These are phyloP conservation scores for Bombus superbus DNA, from an alignment of 1,140 invertebrate genomes.

Conservation along the genomic window DNA sequence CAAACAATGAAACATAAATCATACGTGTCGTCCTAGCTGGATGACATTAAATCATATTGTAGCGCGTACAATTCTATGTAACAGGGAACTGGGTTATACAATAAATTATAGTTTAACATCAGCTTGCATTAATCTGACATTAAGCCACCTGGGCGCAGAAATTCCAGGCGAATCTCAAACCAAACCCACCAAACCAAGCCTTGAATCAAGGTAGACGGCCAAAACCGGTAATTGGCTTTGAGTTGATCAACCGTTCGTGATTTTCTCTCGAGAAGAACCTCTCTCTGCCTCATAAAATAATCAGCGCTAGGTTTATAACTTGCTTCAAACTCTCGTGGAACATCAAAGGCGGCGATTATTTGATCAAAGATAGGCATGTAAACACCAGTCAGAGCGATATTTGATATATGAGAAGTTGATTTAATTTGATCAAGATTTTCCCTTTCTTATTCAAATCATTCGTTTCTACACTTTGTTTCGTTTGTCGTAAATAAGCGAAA, in stretches of 20 bases:
- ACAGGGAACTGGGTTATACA: conserved; percentile 21
- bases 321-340: not conserved
- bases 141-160: conserved; percentile 55
- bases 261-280: not conserved
- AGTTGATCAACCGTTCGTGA: conserved; percentile 36
- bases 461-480: not conserved
- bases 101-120: conserved; percentile 62
- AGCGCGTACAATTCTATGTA: conserved; percentile 26
- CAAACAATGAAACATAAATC: conserved; percentile 5
- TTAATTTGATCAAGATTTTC: not conserved
- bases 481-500: not conserved
- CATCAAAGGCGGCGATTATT: not conserved
- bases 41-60: conserved; percentile 30
- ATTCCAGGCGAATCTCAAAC: conserved; percentile 41
- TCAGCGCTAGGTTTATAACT: conserved; percentile 1
- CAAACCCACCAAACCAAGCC: conserved; percentile 28
- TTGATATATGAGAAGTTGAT: no score
- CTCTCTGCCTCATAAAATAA: not conserved
- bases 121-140: conserved; percentile 55
- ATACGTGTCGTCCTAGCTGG: not conserved
- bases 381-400: no score
- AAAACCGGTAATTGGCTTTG: conserved; percentile 46
- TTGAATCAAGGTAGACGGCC: not conserved
- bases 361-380: not conserved
- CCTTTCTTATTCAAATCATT: no score